Base-by-base conservation (phyloP, 2,888 invertebrate genomes). In the Chesias legatella region DNA sequence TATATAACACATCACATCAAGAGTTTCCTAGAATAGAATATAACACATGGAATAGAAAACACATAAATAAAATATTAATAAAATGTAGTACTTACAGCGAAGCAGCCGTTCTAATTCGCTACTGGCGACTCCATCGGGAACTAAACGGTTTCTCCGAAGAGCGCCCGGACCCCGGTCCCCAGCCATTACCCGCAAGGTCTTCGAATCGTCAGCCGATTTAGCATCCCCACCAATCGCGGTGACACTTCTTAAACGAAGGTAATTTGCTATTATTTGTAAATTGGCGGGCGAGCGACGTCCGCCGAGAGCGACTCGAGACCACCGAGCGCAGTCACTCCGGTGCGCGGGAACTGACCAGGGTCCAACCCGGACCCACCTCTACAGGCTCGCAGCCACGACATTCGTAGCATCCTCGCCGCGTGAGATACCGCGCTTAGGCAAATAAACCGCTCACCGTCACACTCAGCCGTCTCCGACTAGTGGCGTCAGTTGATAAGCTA, bases 221-320 rank as follows among this genome's bases (percentile, higher is more conserved):
- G 67, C 80, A 84, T 84, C 82, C 81, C 86, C 85, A 83, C 88
- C 86, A 85, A 83, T 79, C 77, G 73, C 73, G 68, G 79, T 79
- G 75, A 79, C 86, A 86, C 83, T 81, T 82, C 88, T 88, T 86
- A 84, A 85, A 86, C 85, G 84, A 81, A 79, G 84, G 85, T 84
- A 88, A 88, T 88, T 86, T 80, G 83, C 84, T 82, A 81, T 84
- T 83, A 85, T 83, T 85, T 79, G 86, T 84, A 88, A 88, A 88
- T 88, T 88, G 88, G 80, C 75, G 77, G 71, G 67, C 72, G 74
- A 73, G 74, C 73, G 62, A 75, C 83, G 80, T 80, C 82, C 83
- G 82, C 69, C 67, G 63, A 67, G 66, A 73, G 63, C 69, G 58
- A 63, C 55, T 60, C 65, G 70, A 59, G 57, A 77, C 65, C 84